Conservation (phyloP, 2,797 vertebrate species). For the Hypotaenidia okinawae region DNA sequence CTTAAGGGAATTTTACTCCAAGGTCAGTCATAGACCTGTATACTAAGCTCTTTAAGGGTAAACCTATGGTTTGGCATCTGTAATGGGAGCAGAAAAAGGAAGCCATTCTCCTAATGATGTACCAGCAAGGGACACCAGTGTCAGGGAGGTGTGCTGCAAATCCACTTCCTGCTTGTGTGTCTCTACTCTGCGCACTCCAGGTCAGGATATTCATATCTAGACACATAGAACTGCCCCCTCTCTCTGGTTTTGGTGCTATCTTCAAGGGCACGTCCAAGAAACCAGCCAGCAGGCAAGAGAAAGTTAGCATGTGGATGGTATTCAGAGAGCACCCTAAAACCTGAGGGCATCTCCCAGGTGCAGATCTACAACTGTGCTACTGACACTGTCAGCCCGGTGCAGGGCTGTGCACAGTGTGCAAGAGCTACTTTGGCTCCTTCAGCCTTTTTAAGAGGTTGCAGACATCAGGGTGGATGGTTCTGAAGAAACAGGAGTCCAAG, state of each 20-base stretch:
- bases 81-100: not conserved
- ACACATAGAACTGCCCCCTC: not conserved
- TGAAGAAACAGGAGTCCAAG: not conserved
- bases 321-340: not conserved
- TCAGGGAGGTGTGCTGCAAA: not conserved
- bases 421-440: fast-evolving
- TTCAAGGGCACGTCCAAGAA: not conserved
- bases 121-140: not conserved
- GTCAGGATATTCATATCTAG: not conserved
- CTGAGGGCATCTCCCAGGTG: not conserved
- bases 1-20: not conserved
- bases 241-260: not conserved
- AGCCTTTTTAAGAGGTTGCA: not conserved
- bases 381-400: fast-evolving
- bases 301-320: not conserved
- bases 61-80: not conserved
- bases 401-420: not conserved
- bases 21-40: not conserved
- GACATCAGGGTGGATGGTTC: not conserved
- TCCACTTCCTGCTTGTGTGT: not conserved
- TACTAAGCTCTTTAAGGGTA: not conserved
- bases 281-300: not conserved
- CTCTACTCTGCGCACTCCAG: not conserved
- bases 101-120: not conserved
- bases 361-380: not conserved